phyloP scores from a whole-genome alignment of 1,140 invertebrate genomes.

The Trichomalopsis sarcophagae region DNA sequence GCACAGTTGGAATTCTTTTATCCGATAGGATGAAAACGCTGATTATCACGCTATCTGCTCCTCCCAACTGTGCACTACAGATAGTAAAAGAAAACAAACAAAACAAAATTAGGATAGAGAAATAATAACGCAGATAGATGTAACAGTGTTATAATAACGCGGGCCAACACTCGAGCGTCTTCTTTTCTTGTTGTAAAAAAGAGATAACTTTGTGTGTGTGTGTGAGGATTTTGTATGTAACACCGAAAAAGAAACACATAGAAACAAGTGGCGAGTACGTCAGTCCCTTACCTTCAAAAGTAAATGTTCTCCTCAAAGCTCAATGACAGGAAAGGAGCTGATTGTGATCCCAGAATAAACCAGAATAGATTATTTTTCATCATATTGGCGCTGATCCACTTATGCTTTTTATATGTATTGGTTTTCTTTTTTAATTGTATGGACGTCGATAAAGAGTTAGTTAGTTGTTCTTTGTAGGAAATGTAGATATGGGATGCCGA shows the following conservation, averaged over 20 bases:
- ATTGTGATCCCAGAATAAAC: slow-evolving; percentile 76
- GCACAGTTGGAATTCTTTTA: slow-evolving; percentile 25
- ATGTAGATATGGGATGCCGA: slow-evolving; percentile 28
- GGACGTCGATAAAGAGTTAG: slow-evolving; percentile 48
- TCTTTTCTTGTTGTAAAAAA: neutral
- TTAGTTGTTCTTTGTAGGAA: slow-evolving; percentile 25
- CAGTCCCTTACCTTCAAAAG: slow-evolving; percentile 77
- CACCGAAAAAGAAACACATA: slow-evolving; percentile 73
- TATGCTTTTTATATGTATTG: slow-evolving; percentile 57
- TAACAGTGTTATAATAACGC: neutral
- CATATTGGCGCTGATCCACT: slow-evolving; percentile 67
- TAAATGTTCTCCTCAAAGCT: slow-evolving; percentile 77
- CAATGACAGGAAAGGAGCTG: slow-evolving; percentile 77
- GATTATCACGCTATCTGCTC: neutral
- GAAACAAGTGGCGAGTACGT: slow-evolving; percentile 74
- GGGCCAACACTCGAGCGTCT: slow-evolving; percentile 28
- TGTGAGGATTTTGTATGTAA: slow-evolving; percentile 71
- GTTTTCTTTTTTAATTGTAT: slow-evolving; percentile 51
- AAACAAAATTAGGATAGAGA: slow-evolving; percentile 9
- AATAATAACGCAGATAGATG: neutral
- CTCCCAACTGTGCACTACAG: slow-evolving; percentile 31
- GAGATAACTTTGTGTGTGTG: slow-evolving; percentile 53
- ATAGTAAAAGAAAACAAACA: neutral
- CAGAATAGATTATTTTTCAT: slow-evolving; percentile 76
- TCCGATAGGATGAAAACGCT: neutral